These are phyloP conservation scores for Cheilosia vernalis DNA, from an alignment of 2,888 invertebrate species.

Conservation along the genomic window DNA sequence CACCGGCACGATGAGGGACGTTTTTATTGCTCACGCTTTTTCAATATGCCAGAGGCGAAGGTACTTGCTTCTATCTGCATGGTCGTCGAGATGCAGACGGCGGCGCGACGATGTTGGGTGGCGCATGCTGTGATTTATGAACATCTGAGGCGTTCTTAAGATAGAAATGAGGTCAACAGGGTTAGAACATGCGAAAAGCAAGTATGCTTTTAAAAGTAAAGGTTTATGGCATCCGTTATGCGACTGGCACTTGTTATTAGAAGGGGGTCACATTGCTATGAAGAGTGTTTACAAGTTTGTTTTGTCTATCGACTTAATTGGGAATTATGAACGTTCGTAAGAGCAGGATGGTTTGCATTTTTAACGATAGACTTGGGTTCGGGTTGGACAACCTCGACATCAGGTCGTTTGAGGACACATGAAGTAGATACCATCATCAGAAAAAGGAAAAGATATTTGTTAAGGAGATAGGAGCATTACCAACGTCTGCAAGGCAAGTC, in stretches of 20 bases:
- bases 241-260: background rate
- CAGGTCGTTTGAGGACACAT: too few relatives aligned
- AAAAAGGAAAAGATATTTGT: too few relatives aligned
- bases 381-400: too few relatives aligned
- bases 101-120: background rate
- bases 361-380: too few relatives aligned
- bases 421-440: too few relatives aligned
- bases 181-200: conserved; percentile 24
- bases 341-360: too few relatives aligned
- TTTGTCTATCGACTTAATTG: too few relatives aligned
- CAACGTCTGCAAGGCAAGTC: too few relatives aligned
- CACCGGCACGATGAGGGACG: background rate
- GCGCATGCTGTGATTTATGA: conserved; percentile 47
- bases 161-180: conserved; percentile 44
- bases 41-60: conserved; percentile 6
- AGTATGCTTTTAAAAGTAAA: background rate
- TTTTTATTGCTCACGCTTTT: conserved; percentile 18
- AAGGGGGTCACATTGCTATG: too few relatives aligned
- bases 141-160: conserved; percentile 12
- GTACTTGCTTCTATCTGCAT: background rate
- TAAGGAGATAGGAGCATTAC: too few relatives aligned
- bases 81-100: background rate
- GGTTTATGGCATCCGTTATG: background rate
- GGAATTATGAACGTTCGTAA: too few relatives aligned
- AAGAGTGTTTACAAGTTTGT: too few relatives aligned